A percentile compares a stretch with the other conserved stretches of the same genome.
phyloP scores from a whole-genome alignment of 2,113 vertebrate species.

The Trematomus loennbergii region DNA sequence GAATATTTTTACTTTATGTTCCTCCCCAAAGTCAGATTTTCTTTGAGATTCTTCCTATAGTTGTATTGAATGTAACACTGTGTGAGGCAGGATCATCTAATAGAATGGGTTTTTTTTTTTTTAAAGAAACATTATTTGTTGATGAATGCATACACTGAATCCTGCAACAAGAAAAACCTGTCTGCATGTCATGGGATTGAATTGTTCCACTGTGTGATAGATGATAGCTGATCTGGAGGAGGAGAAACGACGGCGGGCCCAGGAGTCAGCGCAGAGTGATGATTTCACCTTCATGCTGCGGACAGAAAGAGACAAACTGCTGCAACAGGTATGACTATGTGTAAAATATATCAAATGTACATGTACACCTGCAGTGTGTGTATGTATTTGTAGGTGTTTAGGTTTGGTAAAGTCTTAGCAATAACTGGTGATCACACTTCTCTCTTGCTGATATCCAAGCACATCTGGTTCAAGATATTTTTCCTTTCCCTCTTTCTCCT shows the following conservation, averaged over 20 bases:
- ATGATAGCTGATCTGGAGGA: constrained; percentile 96
- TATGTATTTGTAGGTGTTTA: neutral
- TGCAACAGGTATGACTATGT: constrained; percentile 88
- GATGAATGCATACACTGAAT: constrained; percentile 1
- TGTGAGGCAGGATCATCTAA: neutral
- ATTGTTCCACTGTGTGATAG: constrained; percentile 75
- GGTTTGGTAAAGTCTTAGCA: neutral
- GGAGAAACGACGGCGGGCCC: constrained; percentile 89
- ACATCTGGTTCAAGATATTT: constrained; percentile 18
- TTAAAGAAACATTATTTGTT: neutral
- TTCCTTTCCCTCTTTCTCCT: neutral
- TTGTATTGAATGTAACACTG: neutral
- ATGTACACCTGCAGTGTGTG: neutral
- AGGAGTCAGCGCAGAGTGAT: constrained; percentile 91
- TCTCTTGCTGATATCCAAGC: constrained; percentile 16
- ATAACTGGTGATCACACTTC: neutral
- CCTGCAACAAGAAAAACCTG: neutral
- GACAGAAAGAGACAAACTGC: constrained; percentile 92
- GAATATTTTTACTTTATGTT: too few species aligned
- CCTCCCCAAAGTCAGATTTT: too few species aligned
- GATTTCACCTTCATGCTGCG: constrained; percentile 95
- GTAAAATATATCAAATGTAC: neutral
- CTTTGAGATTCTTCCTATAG: too few species aligned
- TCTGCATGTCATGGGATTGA: constrained; percentile 3
- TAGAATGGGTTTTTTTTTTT: neutral